A percentile compares a stretch with the other conserved stretches of the same genome.
Conservation (phyloP, 2,113 vertebrate genomes). For the Perccottus glenii region DNA sequence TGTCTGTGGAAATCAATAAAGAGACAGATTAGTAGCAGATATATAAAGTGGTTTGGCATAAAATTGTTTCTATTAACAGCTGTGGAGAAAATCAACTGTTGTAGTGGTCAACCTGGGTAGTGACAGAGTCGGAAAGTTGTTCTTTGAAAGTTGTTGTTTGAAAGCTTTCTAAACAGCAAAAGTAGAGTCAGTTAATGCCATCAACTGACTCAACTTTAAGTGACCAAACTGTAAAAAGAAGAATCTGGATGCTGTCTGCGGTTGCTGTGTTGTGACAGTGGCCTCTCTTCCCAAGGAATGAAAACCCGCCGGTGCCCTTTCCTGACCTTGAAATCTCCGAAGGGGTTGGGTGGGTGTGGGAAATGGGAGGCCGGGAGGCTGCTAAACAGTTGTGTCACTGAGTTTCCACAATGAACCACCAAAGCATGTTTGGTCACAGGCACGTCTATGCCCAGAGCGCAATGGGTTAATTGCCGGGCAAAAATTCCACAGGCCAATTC, state of each 20-base stretch:
- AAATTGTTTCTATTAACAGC: neutral
- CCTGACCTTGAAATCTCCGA: slow-evolving; percentile 76
- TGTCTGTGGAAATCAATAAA: slow-evolving; percentile 2
- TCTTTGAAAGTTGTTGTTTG: no score
- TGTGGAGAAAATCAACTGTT: neutral
- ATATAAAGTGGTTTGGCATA: no score
- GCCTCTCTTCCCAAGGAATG: slow-evolving; percentile 70
- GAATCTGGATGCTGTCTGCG: slow-evolving; percentile 21
- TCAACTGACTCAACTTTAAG: no score
- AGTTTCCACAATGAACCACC: slow-evolving; percentile 64
- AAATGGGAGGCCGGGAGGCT: slow-evolving; percentile 69
- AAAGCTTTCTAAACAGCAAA: no score
- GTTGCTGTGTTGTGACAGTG: slow-evolving; percentile 26
- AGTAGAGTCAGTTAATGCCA: no score
- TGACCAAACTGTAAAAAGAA: slow-evolving; percentile 44
- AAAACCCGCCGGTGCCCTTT: slow-evolving; percentile 65
- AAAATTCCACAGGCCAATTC: slow-evolving; percentile 37
- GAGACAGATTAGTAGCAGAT: neutral
- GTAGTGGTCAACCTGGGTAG: no score
- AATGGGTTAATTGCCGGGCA: slow-evolving; percentile 42
- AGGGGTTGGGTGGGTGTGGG: slow-evolving; percentile 73
- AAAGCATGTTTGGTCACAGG: slow-evolving; percentile 34
- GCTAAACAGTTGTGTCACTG: slow-evolving; percentile 73
- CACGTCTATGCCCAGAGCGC: slow-evolving; percentile 39
- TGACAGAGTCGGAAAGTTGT: neutral